phyloP scores from a whole-genome alignment of 2,113 vertebrate genomes.

The Ameiurus melas region DNA sequence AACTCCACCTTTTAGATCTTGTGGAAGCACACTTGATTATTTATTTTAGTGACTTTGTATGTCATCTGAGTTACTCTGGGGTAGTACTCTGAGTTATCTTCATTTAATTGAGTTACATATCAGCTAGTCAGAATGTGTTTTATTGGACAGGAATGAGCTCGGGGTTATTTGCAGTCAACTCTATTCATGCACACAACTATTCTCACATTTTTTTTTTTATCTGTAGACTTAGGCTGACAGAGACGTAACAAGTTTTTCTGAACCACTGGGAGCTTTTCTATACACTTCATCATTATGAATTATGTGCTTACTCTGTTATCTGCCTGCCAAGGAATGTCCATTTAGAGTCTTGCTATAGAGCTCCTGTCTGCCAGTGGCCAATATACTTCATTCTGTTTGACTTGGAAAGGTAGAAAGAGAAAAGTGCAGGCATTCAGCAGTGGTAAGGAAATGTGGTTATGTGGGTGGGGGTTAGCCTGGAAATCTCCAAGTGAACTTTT shows the following conservation, averaged over 20 bases:
- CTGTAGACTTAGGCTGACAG: background rate
- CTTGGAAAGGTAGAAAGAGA: conserved; percentile 71
- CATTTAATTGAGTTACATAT: background rate
- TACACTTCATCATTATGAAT: conserved; percentile 50
- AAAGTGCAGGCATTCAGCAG: conserved; percentile 62
- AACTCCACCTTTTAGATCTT: background rate
- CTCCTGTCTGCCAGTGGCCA: conserved; percentile 55
- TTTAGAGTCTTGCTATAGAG: conserved; percentile 68
- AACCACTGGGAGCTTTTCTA: conserved; percentile 24
- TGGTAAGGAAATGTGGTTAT: conserved; percentile 58
- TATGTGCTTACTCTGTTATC: conserved; percentile 66
- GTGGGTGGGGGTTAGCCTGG: conserved; percentile 42
- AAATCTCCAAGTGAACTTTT: conserved; percentile 48
- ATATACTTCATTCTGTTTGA: conserved; percentile 60
- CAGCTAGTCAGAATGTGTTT: background rate
- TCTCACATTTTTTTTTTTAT: background rate
- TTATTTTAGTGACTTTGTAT: background rate
- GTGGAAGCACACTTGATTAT: background rate
- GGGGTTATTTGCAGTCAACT: conserved; percentile 10
- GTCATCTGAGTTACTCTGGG: background rate
- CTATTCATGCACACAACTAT: background rate
- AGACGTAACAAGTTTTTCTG: background rate
- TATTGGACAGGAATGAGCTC: background rate
- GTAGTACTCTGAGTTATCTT: background rate
- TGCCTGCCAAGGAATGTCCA: conserved; percentile 72